Evolutionary conservation across 2,113 vertebrate species (phyloP).

Genomic region (Phycodurus eques): DNA sequence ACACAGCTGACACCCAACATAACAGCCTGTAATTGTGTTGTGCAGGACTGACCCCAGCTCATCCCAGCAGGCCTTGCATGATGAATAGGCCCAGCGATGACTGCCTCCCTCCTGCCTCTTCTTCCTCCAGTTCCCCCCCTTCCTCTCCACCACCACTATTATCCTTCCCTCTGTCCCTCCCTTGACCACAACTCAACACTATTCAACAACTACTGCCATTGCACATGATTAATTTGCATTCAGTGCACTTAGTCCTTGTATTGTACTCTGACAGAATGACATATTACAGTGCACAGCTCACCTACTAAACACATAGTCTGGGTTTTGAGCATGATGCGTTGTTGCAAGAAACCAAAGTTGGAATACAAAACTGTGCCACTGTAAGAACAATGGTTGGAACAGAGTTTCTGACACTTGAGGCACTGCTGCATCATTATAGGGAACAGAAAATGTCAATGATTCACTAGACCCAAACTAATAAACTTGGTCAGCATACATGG

Average conservation of each 20-base stretch:
- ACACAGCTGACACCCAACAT: slow-evolving; percentile 59
- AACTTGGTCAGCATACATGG: slow-evolving; percentile 66
- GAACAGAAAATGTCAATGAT: slow-evolving; percentile 72
- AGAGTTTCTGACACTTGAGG: slow-evolving; percentile 47
- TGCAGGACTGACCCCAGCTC: slow-evolving; percentile 67
- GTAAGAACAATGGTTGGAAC: slow-evolving; percentile 26
- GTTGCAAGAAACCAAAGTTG: slow-evolving; percentile 42
- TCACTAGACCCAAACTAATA: slow-evolving; percentile 70
- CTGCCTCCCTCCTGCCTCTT: slow-evolving; percentile 57
- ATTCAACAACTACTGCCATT: slow-evolving; percentile 71
- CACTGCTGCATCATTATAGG: slow-evolving; percentile 53
- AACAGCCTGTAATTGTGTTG: slow-evolving; percentile 78
- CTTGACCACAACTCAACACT: slow-evolving; percentile 59
- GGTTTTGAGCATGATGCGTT: slow-evolving; percentile 41
- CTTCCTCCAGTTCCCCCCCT: slow-evolving; percentile 48
- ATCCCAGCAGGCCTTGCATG: slow-evolving; percentile 77
- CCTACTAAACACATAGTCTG: slow-evolving; percentile 63
- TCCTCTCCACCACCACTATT: slow-evolving; percentile 57
- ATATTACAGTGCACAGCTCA: slow-evolving; percentile 66
- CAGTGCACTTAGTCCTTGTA: slow-evolving; percentile 68
- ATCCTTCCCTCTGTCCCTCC: slow-evolving; percentile 67
- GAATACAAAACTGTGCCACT: slow-evolving; percentile 37
- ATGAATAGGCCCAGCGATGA: slow-evolving; percentile 74
- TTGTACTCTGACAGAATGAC: slow-evolving; percentile 72
- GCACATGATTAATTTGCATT: slow-evolving; percentile 74